Evolutionary conservation across 2,888 invertebrate genomes (phyloP), one percentile per base, ranked within the genome.

Genomic region (Melanargia galathea): DNA sequence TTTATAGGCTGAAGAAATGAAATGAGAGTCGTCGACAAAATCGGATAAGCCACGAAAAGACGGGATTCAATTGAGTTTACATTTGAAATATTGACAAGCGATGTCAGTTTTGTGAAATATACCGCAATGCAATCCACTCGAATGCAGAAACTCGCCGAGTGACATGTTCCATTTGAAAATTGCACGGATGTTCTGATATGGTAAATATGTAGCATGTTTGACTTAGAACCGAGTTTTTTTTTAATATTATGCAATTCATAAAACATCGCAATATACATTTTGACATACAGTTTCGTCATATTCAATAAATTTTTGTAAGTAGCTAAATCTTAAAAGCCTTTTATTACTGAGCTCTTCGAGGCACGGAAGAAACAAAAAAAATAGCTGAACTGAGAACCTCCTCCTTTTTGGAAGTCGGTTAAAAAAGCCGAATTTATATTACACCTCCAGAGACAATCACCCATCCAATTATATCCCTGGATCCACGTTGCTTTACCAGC

Each of bases 81-180:
- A 45, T 51, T 58, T 58, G 63, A 52, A 24, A 54, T 52, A 43
- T 63, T 58, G 58, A 63, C 26, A 58, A 45, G 52, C 52, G 45
- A 58, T 63, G 52, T 24, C 56, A 51, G 16, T 45, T 40, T 46
- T 54, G 52, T 24, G 58, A 26, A 55, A 40, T 40, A 35, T 33
- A 58, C n/a, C n/a, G n/a, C 61, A 58, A 64, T 54, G 54, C 22
- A 52, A 60, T 52, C 18, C 52, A 51, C 46, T 57, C 46, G 48
- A 30, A 18, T 38, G 46, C 40, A 61, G 54, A 55, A 20, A 54
- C 24, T 55, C 49, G 20, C 33, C 33, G 24, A 55, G 16, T 43
- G 26, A 43, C 55, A 40, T 55, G 20, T 51, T 46, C 54, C 48
- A 62, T 64, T 61, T 62, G 54, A 48, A 64, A 58, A 61, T 61